These are phyloP conservation scores for Labeo rohita DNA, from an alignment of 2,113 vertebrate species.

Conservation along the genomic window DNA sequence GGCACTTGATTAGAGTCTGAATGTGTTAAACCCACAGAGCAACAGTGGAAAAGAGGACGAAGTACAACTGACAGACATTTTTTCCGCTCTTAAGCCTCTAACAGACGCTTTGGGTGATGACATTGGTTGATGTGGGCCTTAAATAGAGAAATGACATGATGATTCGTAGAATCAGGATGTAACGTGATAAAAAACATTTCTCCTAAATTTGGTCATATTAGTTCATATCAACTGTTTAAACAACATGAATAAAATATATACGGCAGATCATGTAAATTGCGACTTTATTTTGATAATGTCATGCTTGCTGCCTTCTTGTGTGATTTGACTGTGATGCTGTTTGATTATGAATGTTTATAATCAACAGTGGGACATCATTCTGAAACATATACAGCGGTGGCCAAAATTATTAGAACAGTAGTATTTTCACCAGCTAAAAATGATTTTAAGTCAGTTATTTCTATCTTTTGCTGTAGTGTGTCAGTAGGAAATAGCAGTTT, in stretches of 20 bases:
- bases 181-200: background rate
- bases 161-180: background rate
- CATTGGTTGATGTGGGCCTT: background rate
- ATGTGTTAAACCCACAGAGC: background rate
- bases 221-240: background rate
- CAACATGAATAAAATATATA: background rate
- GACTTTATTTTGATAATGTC: background rate
- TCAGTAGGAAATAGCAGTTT: no score
- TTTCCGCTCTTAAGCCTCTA: background rate
- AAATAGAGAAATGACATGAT: background rate
- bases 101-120: background rate
- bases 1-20: background rate
- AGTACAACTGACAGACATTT: background rate
- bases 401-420: no score
- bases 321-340: background rate
- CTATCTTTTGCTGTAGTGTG: no score
- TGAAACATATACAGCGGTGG: no score
- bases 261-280: background rate
- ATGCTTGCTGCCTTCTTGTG: background rate
- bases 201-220: background rate
- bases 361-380: no score
- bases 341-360: background rate
- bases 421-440: no score
- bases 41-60: background rate
- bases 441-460: no score